Base-by-base conservation (phyloP, 2,797 vertebrate genomes). In the Capromys pilorides region DNA sequence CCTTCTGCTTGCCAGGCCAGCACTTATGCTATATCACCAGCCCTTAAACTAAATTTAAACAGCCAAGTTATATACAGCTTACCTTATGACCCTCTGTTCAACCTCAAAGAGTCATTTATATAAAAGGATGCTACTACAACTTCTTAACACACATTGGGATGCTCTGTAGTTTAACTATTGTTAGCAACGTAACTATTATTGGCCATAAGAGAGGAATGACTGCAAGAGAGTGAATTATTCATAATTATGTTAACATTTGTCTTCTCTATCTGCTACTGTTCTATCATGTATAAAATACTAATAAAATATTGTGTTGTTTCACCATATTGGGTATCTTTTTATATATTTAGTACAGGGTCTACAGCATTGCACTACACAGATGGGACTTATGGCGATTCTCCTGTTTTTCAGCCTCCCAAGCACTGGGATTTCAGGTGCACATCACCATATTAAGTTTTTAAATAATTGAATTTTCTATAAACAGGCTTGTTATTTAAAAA, bases 1-100 rank as follows among this genome's bases (percentile, higher is more conserved):
- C 51, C 51, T 54, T 54, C 51, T 54, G 51, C 13, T 54, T 54
- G 51, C 51, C 51, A 54, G 51, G 51, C 51, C 51, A 54, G 51
- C 1, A 14, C 9, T 54, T 54, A 54, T 54, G 51, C 51, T 54
- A 54, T 54, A 54, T 14, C 51, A 2, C 9, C 13, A 54, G 51
- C 51, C 95, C 82, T 77, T 86, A 5, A 80, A 75, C 69, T 90
- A 86, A 95, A 91, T 83, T 88, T 95, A 36, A 94, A 59, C 9
- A 67, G 24, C 4, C 36, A 88, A 73, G 11, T 28, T 90, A 79
- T 64, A 41, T 28, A 94, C 18, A 59, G 66, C 75, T 82, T 89
- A 94, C 66, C 94, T 96, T 81, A 91, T 82, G 64, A 82, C 11
- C 6, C 21, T 82, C 16, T 49, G 88, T 18, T 92, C 73, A 61